phyloP scores from a whole-genome alignment of 2,113 vertebrate genomes.

The Struthio camelus region DNA sequence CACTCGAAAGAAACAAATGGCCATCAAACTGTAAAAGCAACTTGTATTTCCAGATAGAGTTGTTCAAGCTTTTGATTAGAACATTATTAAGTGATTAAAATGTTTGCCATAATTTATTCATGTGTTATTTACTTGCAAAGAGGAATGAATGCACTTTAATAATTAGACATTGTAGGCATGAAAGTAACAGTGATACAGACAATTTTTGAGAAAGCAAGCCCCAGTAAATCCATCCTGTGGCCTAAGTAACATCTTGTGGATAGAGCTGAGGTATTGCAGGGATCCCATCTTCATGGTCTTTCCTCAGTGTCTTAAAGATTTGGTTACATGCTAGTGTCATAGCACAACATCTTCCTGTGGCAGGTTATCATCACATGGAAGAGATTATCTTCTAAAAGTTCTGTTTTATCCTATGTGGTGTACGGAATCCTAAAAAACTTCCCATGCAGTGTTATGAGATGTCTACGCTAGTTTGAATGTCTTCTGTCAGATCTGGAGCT shows the following conservation, averaged over 20 bases:
- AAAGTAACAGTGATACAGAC: neutral
- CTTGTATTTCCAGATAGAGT: neutral
- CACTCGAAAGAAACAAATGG: neutral
- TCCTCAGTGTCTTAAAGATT: neutral
- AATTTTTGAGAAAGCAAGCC: neutral
- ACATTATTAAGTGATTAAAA: neutral
- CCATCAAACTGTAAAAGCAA: neutral
- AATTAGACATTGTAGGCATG: neutral
- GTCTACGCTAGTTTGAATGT: fast-evolving
- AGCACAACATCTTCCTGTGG: neutral
- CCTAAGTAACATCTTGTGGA: neutral
- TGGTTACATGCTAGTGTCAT: neutral
- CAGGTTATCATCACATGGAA: neutral
- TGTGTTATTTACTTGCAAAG: neutral
- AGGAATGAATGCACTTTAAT: neutral
- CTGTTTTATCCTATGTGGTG: neutral
- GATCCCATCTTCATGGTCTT: neutral
- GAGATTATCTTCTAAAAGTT: neutral
- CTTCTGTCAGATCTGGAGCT: neutral
- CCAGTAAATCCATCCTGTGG: neutral
- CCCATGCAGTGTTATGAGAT: neutral
- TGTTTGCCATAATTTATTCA: neutral
- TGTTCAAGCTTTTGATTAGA: slow-evolving; percentile 21
- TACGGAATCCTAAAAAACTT: neutral
- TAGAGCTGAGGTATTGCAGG: neutral